phyloP scores from a whole-genome alignment of 2,888 invertebrate genomes.

The Notodonta dromedarius region DNA sequence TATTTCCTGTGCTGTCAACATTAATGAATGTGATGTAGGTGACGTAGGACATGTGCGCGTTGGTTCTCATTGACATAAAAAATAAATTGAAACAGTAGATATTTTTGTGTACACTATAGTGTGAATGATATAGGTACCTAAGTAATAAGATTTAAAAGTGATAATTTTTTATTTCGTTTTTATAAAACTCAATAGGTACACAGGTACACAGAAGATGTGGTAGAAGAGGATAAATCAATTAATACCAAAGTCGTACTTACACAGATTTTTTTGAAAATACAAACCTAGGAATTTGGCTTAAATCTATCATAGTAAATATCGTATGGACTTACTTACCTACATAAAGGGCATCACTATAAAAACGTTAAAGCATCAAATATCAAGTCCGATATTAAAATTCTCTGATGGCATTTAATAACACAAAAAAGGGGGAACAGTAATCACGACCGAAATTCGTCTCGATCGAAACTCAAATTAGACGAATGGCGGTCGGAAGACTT shows the following conservation, averaged over 20 bases:
- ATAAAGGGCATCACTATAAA: slow-evolving; percentile 2
- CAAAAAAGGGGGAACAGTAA: slow-evolving; percentile 71
- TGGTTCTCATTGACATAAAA: neutral
- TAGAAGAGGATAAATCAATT: no score
- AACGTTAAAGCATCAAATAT: slow-evolving; percentile 35
- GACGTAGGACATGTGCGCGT: slow-evolving; percentile 64
- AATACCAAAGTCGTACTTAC: no score
- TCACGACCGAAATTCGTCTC: slow-evolving; percentile 77
- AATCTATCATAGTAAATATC: neutral
- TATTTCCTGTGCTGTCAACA: slow-evolving; percentile 77
- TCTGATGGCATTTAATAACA: slow-evolving; percentile 62
- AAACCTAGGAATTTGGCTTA: no score
- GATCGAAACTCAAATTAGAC: slow-evolving; percentile 82
- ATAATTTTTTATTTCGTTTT: no score
- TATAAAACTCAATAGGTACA: no score
- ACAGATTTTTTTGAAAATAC: no score
- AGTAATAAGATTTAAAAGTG: neutral
- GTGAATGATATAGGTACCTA: neutral
- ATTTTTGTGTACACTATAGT: neutral
- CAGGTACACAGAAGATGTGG: no score
- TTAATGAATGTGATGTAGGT: slow-evolving; percentile 68
- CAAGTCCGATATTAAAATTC: slow-evolving; percentile 55
- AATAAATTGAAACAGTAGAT: neutral
- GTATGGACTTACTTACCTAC: neutral
- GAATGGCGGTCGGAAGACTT: slow-evolving; percentile 78